Evolutionary conservation across 2,888 invertebrate species (phyloP), one percentile per base, ranked within the genome.

Genomic region (Heliconius erato): DNA sequence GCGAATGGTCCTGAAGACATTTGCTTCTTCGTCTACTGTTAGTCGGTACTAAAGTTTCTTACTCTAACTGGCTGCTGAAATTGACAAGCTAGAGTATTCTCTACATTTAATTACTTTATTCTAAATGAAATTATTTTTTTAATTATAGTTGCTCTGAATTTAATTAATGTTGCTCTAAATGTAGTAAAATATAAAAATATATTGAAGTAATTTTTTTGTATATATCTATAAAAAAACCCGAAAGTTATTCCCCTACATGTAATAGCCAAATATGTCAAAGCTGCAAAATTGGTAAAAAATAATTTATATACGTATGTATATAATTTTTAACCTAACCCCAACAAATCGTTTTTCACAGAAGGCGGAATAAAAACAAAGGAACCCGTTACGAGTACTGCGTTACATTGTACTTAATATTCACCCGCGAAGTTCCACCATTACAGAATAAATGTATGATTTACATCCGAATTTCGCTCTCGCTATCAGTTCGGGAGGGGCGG

Each of bases 371-470:
- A 85, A 82, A 83, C 79, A 84, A 84, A 82, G 79, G 84, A 82
- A 81, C 68, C 63, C 77, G 72, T 76, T 84, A 85, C 84, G 81
- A 82, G 84, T 83, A 67, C 82, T 69, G 76, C 82, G 82, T 80
- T 81, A 79, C 81, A 84, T 79, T 78, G 71, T 68, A 82, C 78
- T 84, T 90, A 89, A 89, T 91, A 92, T 92, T 91, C 89, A 88
- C 87, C 85, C 88, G 85, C 89, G 90, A 89, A 89, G 88, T 88
- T 87, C 87, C 85, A 88, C 87, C 87, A 87, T 84, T 84, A 89
- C 90, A 93, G 93, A 92, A 93, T 92, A 94, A 94, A 93, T 92
- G 92, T 94, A 93, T 95, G 94, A 95, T 95, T 94, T 94, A 94
- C 91, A 89, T 89, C 87, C 87, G 89, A 92, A 91, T 92, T 92